Conservation (phyloP, 2,888 invertebrate species). For the Clepsis dumicolana region DNA sequence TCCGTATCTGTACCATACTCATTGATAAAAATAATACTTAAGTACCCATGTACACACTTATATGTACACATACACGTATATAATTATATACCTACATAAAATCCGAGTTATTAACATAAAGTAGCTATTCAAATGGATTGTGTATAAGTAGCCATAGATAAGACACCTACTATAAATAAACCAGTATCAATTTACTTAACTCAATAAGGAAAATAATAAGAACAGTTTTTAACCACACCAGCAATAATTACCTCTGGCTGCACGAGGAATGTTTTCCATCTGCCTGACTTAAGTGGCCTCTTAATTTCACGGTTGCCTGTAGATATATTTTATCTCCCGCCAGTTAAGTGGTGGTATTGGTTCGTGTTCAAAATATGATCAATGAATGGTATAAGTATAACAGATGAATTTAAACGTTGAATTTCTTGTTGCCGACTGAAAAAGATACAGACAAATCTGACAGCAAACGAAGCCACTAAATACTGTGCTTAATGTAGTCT, state of each 20-base stretch:
- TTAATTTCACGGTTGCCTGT: slow-evolving; percentile 35
- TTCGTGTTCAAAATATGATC: slow-evolving; percentile 22
- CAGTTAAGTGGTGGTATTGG: slow-evolving; percentile 35
- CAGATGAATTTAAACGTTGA: not conserved
- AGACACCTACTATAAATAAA: not conserved
- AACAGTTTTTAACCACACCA: slow-evolving; percentile 13
- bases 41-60: too few species aligned
- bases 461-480: too few species aligned
- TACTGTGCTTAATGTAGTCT: too few species aligned
- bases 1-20: too few species aligned
- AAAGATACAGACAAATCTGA: not conserved
- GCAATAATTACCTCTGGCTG: slow-evolving; percentile 15
- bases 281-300: slow-evolving; percentile 44
- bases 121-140: not conserved
- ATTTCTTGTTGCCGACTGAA: not conserved
- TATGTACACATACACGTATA: too few species aligned
- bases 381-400: not conserved
- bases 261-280: slow-evolving; percentile 28
- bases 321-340: slow-evolving; percentile 28
- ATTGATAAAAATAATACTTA: too few species aligned
- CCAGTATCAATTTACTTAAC: slow-evolving; percentile 20
- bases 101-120: not conserved
- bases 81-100: not conserved
- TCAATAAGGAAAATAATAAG: slow-evolving; percentile 30
- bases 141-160: not conserved